Evolutionary conservation across 2,797 vertebrate genomes (phyloP), one percentile per base, ranked within the genome.

Genomic region (Pygocentrus nattereri): DNA sequence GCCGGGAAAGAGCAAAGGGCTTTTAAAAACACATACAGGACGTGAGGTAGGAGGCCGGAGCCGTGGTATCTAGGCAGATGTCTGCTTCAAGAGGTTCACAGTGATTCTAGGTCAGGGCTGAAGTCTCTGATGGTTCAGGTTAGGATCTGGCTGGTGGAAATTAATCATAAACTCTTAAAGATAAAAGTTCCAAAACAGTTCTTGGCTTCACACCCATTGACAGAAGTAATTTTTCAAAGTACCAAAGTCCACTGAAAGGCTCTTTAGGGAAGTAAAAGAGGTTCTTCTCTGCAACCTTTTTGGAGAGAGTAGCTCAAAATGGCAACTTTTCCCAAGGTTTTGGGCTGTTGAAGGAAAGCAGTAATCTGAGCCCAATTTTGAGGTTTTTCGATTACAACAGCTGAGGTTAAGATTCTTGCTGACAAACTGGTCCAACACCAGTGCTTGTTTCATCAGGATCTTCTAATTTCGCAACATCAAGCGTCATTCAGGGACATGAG

Each of bases 71-170:
- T 77, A 80, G 86, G 82, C 86, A 87, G 77, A 85, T 87, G 86
- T 84, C 86, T 87, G 82, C 73, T 79, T 85, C 86, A 69, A 83
- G 73, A 79, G 72, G 58, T 58, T 23, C 1, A 71, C 50, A 8
- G 31, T 76, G 79, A 76, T 81, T 41, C 5, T 13, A 73, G 72
- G 38, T 19, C 56, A 78, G 76, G 44, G 61, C 38, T 25, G 19
- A 69, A 27, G 88, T 47, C 91, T 91, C 91, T 92, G 92, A 91
- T 88, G 91, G 90, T 92, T 67, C 23, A 78, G 34, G 59, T 23
- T 25, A 71, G 15, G 27, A 44, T 21, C 38, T 19, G 62, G 34
- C 25, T 72, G 25, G 3, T 30, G 30, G 49, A 52, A 52, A 31
- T 19, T 31, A 49, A 25, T 52, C 25, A 47, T 13, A 19, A 18